A percentile compares a stretch with the other conserved stretches of the same genome.
Conservation (phyloP, 1,140 invertebrate species). For the Drosophila bipectinata region DNA sequence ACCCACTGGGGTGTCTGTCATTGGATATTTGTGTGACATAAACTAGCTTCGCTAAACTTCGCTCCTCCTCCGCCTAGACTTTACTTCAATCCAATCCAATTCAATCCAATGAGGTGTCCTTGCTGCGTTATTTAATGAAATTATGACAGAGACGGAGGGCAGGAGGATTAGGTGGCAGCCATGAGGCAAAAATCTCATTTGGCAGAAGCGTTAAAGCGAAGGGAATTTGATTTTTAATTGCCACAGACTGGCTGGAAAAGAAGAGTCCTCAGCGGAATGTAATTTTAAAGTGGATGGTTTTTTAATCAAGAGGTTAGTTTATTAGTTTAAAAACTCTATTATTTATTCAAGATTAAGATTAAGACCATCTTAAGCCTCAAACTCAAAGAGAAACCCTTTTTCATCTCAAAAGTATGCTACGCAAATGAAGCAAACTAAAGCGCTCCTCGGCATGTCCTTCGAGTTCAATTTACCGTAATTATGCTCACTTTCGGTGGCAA, state of each 20-base stretch:
- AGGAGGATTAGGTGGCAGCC: neutral
- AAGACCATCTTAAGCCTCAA: neutral
- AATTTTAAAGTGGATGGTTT: neutral
- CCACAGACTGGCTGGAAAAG: slow-evolving; percentile 46
- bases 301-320: slow-evolving; percentile 13
- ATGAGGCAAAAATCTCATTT: slow-evolving; percentile 63
- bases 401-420: neutral
- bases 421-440: slow-evolving; percentile 10
- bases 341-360: neutral
- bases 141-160: slow-evolving; percentile 53
- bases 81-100: slow-evolving; percentile 10
- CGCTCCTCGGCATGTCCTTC: neutral
- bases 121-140: slow-evolving; percentile 69
- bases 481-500: slow-evolving; percentile 36
- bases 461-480: slow-evolving; percentile 34
- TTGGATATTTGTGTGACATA: slow-evolving; percentile 79
- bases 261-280: slow-evolving; percentile 2
- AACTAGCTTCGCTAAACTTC: slow-evolving; percentile 55
- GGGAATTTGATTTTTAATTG: slow-evolving; percentile 78
- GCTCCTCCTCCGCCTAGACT: neutral
- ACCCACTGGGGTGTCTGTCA: slow-evolving; percentile 51
- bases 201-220: slow-evolving; percentile 60
- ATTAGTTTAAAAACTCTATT: neutral
- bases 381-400: too few relatives aligned
- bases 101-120: slow-evolving; percentile 42